Evolutionary conservation across 2,888 invertebrate species (phyloP), one percentile per base, ranked within the genome.

Genomic region (Chrysolina oricalcia): DNA sequence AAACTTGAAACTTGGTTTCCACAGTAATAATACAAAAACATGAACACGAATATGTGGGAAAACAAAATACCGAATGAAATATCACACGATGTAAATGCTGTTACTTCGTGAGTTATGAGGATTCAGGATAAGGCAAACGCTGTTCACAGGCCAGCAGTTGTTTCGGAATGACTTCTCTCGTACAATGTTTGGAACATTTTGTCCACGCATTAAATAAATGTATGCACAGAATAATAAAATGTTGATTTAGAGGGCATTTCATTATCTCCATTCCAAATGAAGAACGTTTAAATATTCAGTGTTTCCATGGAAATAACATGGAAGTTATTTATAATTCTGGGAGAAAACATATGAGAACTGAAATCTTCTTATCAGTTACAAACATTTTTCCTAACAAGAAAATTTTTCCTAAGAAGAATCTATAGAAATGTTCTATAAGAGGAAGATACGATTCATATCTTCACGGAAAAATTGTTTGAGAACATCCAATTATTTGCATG

Each of bases 11-110:
- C 53, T 13, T 5, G 11, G 53, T 53, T 53, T 13, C 53, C 53
- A 53, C 21, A 5, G 19, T 53, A 5, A 23, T 53, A 53, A 23
- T 53, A 21, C 53, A 53, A 53, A 53, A 53, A 53, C 21, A 53
- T 10, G 53, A 53, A 19, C 19, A 53, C 53, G 53, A 53, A 53
- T 53, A 53, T 21, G 53, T 53, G 21, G 11, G 13, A 9, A 53
- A 53, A 53, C 53, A 53, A 53, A 53, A 53, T 53, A 53, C 53
- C 53, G 13, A 53, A 53, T 53, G 53, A 53, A 53, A 53, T 53
- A 53, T 53, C 53, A 53, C 53, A 53, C 53, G 19, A 53, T 53
- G 53, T 53, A 53, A 53, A 53, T 53, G 53, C 53, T 17, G 53
- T 53, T 53, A 53, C 53, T 53, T 13, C 21, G 53, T 53, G 53